phyloP scores from a whole-genome alignment of 2,888 invertebrate genomes.

The Artemia sinica region DNA sequence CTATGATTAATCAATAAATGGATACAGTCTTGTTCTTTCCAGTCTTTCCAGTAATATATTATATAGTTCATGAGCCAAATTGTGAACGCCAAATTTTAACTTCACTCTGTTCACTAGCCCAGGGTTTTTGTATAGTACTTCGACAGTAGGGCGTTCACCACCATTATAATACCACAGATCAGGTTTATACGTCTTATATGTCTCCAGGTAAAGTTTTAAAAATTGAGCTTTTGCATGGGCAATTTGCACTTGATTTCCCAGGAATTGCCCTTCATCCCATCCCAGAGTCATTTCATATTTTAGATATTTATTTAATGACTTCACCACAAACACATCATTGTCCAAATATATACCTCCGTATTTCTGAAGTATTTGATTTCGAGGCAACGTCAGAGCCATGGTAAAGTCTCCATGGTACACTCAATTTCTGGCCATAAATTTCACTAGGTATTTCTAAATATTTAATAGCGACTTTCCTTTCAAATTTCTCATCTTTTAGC shows the following conservation, averaged over 20 bases:
- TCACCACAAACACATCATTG: slow-evolving; percentile 29
- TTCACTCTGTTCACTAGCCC: slow-evolving; percentile 28
- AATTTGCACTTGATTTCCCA: slow-evolving; percentile 27
- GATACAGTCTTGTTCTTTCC: slow-evolving; percentile 20
- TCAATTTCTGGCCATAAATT: slow-evolving; percentile 19
- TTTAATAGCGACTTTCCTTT: slow-evolving; percentile 3
- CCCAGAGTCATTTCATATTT: slow-evolving; percentile 29
- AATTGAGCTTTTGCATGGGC: slow-evolving; percentile 30
- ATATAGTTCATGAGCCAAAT: slow-evolving; percentile 19
- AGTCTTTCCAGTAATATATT: slow-evolving; percentile 19
- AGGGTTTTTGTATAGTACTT: slow-evolving; percentile 26
- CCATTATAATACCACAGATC: slow-evolving; percentile 28
- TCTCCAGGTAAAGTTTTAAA: slow-evolving; percentile 28
- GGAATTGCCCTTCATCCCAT: slow-evolving; percentile 25
- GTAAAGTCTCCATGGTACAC: slow-evolving; percentile 20
- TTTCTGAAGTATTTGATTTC: slow-evolving; percentile 27
- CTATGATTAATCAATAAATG: slow-evolving; percentile 23
- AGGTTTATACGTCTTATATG: slow-evolving; percentile 28
- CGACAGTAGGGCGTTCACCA: slow-evolving; percentile 28
- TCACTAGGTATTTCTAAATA: slow-evolving; percentile 19
- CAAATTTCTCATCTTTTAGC: slow-evolving; percentile 19
- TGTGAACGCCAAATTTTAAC: slow-evolving; percentile 26
- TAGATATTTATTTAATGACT: slow-evolving; percentile 28
- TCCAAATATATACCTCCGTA: slow-evolving; percentile 31
- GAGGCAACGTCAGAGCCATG: slow-evolving; percentile 24